Evolutionary conservation across 2,888 invertebrate genomes (phyloP).

Genomic region (Stramonita haemastoma): DNA sequence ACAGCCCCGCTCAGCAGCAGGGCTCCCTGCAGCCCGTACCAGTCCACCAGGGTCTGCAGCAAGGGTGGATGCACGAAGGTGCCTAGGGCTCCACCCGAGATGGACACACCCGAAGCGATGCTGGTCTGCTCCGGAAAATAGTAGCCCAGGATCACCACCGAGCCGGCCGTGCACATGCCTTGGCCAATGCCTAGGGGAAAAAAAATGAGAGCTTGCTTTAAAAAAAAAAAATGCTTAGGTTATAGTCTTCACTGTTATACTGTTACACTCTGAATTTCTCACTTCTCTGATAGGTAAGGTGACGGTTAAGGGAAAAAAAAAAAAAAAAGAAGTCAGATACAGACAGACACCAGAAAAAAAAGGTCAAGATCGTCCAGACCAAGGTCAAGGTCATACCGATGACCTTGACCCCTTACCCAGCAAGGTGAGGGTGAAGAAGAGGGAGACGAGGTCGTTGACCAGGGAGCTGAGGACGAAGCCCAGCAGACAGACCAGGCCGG

Average conservation of each 20-base stretch:
- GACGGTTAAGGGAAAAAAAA: too few relatives aligned
- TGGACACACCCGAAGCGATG: conserved; percentile 28
- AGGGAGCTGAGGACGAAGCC: conserved; percentile 11
- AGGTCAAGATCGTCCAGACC: too few relatives aligned
- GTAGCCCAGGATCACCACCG: conserved; percentile 28
- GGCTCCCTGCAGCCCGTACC: conserved; percentile 38
- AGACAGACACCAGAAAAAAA: too few relatives aligned
- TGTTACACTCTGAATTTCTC: too few relatives aligned
- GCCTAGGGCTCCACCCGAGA: conserved; percentile 35
- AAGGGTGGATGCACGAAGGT: conserved; percentile 37
- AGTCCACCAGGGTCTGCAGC: conserved; percentile 29
- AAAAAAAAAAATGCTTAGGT: too few relatives aligned
- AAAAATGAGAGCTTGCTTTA: neutral
- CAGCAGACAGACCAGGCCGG: conserved; percentile 15
- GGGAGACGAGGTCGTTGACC: neutral
- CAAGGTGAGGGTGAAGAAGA: conserved; percentile 9
- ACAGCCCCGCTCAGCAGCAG: conserved; percentile 40
- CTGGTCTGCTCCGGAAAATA: conserved; percentile 36
- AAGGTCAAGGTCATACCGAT: too few relatives aligned
- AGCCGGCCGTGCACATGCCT: conserved; percentile 13
- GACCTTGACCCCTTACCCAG: neutral
- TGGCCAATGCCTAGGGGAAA: conserved; percentile 10
- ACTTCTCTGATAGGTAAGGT: too few relatives aligned
- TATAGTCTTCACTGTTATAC: too few relatives aligned
- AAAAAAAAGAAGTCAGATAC: too few relatives aligned